Evolutionary conservation across 2,888 invertebrate species (phyloP), one percentile per base, ranked within the genome.

Genomic region (Drosophila hawaiiensis): DNA sequence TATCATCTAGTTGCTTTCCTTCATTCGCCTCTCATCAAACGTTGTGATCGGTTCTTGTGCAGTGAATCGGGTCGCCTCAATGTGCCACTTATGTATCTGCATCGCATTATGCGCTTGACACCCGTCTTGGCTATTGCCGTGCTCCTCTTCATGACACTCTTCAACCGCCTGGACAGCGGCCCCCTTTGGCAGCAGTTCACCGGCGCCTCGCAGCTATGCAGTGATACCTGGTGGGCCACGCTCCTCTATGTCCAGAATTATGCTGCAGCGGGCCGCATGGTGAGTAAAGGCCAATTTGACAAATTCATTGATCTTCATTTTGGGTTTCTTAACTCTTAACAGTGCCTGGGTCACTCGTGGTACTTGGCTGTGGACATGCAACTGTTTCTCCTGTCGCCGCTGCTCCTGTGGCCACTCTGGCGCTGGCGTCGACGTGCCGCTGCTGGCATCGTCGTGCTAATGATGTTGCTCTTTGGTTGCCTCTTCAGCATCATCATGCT

Each of bases 291-390:
- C 25, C 14, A 56, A 4, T 22, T 25, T 6, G 7, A 4, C 2
- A 2, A 37, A 3, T 39, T 29, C 12, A 16, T n/a, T n/a, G 28
- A 39, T 25, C 19, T 52, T 52, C 28, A 28, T n/a, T 47, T 25
- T 0, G 3, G n/a, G 22, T 28, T 19, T 9, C 28, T n/a, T 16
- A 5, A 25, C 16, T 25, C 16, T 19, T 16, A 31, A 6, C 5
- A 92, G 93, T 95, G 95, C 80, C 76, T 95, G 65, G 91, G 92
- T 19, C 95, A 94, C 76, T 92, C 94, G 3, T 95, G 95, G 95
- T 95, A 95, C 73, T 84, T 95, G 29, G 93, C 94, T 3, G 94
- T 95, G 7, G 95, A 95, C 68, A 94, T 94, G 91, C 95, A 95
- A 83, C 89, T 95, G 28, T 95, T 94, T 79, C 89, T 94, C 63